phyloP scores from a whole-genome alignment of 2,888 invertebrate genomes.

The Ophioninae sp. region DNA sequence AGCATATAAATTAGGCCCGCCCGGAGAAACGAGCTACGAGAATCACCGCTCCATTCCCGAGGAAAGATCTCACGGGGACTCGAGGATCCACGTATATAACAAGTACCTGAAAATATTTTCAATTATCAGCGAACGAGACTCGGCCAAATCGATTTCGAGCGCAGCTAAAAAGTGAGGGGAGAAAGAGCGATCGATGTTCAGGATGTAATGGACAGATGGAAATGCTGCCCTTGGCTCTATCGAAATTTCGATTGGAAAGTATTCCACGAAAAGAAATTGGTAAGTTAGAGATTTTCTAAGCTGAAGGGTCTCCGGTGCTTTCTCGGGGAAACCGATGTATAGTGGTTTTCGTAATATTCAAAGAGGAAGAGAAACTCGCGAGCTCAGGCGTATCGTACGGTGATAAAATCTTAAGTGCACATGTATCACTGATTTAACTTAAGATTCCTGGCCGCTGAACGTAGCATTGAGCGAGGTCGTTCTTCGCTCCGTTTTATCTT shows the following conservation, averaged over 20 bases:
- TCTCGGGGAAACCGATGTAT: constrained; percentile 25
- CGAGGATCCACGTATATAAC: constrained; percentile 52
- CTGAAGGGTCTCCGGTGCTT: background rate
- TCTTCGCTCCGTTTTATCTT: no score
- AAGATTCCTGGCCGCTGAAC: no score
- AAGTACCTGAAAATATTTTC: constrained; percentile 70
- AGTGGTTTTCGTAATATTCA: constrained; percentile 21
- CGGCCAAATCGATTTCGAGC: constrained; percentile 45
- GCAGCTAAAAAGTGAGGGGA: constrained; percentile 36
- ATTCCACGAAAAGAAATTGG: constrained; percentile 40
- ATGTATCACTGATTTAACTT: no score
- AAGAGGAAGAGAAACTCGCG: background rate
- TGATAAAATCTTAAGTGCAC: no score
- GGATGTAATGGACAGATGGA: constrained; percentile 38
- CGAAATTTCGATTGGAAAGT: constrained; percentile 50
- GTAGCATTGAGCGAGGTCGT: no score
- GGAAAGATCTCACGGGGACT: constrained; percentile 38
- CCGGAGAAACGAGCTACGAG: constrained; percentile 52
- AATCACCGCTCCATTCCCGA: constrained; percentile 48
- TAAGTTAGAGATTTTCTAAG: constrained; percentile 24
- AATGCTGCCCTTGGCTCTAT: constrained; percentile 20
- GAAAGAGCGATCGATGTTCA: constrained; percentile 52
- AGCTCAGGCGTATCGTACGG: background rate
- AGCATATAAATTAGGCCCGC: constrained; percentile 77
- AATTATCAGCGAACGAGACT: constrained; percentile 69